These are phyloP conservation scores for Dysmachus trigonus DNA, from an alignment of 2,888 invertebrate genomes.

Conservation along the genomic window DNA sequence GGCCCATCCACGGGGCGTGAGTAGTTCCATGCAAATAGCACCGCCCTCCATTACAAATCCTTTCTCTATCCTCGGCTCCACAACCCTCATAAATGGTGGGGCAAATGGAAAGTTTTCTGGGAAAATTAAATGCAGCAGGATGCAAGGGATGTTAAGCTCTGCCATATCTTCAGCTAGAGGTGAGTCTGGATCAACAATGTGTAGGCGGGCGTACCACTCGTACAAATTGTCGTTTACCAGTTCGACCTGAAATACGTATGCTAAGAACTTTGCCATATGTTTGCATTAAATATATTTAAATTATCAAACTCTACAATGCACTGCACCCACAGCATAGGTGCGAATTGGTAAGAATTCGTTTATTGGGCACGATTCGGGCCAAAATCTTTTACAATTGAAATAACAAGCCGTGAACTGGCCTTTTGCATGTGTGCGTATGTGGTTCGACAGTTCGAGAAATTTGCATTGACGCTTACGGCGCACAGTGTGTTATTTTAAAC, in stretches of 20 bases:
- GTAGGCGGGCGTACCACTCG: slow-evolving; percentile 87
- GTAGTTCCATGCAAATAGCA: slow-evolving; percentile 87
- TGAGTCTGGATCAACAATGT: slow-evolving; percentile 84
- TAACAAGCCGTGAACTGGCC: too few relatives aligned
- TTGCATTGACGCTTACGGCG: too few relatives aligned
- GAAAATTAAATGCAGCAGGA: slow-evolving; percentile 81
- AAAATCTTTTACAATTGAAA: too few relatives aligned
- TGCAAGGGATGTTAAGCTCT: slow-evolving; percentile 77
- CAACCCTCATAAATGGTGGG: slow-evolving; percentile 85
- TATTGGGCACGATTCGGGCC: neutral
- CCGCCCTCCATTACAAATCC: slow-evolving; percentile 93
- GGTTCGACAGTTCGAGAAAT: too few relatives aligned
- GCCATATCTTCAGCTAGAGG: slow-evolving; percentile 83
- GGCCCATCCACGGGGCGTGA: slow-evolving; percentile 88
- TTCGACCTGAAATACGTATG: slow-evolving; percentile 69
- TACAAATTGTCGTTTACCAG: slow-evolving; percentile 86
- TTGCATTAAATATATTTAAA: neutral
- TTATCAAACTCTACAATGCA: neutral
- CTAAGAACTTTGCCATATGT: neutral
- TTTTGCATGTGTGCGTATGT: too few relatives aligned
- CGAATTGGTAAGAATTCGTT: neutral
- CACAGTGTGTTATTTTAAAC: too few relatives aligned
- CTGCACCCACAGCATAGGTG: neutral
- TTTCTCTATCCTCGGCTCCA: slow-evolving; percentile 81
- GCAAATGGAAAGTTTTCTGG: slow-evolving; percentile 91